phyloP scores from a whole-genome alignment of 2,113 vertebrate species.

The Actinemys pallida region DNA sequence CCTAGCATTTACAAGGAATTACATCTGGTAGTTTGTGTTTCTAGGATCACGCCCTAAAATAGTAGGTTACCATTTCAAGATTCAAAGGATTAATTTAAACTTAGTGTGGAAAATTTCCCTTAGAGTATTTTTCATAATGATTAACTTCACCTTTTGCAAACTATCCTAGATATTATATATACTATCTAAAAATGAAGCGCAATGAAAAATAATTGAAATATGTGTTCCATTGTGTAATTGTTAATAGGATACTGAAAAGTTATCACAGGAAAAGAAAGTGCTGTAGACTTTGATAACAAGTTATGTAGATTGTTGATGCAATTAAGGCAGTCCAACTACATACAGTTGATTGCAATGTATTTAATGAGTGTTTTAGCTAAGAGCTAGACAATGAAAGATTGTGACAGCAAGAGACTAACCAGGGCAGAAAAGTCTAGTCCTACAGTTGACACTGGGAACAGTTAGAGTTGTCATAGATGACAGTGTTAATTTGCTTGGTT shows the following conservation, averaged over 20 bases:
- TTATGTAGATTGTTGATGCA: neutral
- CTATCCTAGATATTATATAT: neutral
- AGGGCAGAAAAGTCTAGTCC: neutral
- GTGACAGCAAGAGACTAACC: neutral
- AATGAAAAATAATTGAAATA: neutral
- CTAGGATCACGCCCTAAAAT: neutral
- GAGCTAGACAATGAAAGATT: conserved; percentile 18
- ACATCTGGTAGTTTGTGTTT: neutral
- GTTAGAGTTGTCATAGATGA: conserved; percentile 21
- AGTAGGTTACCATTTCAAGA: neutral
- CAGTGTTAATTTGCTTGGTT: conserved; percentile 33
- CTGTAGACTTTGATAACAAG: accelerated
- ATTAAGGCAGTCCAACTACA: neutral
- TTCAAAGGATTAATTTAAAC: neutral
- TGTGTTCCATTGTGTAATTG: neutral
- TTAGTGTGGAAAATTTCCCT: neutral
- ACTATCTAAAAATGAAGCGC: neutral
- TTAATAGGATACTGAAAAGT: neutral
- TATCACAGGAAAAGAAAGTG: neutral
- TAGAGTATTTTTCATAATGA: too few relatives aligned
- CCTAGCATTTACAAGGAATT: neutral
- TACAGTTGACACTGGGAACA: neutral
- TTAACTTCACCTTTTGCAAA: neutral
- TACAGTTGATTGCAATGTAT: neutral
- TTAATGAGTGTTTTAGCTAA: neutral